Evolutionary conservation across 2,113 vertebrate species (phyloP).

Genomic region (Piprites chloris): DNA sequence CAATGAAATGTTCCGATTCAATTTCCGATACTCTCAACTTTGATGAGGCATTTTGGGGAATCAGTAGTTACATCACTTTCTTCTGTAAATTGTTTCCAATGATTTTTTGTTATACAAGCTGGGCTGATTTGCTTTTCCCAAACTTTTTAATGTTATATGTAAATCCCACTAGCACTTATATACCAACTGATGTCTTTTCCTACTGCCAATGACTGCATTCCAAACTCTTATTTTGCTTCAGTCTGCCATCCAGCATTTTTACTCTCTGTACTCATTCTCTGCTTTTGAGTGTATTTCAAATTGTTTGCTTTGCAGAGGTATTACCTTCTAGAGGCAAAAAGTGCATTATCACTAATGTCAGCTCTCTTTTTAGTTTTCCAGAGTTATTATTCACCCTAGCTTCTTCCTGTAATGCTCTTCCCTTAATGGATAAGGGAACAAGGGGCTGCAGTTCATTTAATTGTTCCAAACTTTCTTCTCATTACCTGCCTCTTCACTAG

Average conservation of each 20-base stretch:
- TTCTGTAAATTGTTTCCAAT: conserved; percentile 44
- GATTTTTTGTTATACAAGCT: conserved; percentile 48
- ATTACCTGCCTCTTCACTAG: conserved; percentile 24
- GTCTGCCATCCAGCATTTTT: background rate
- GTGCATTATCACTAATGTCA: conserved; percentile 58
- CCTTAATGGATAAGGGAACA: conserved; percentile 47
- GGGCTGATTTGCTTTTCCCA: background rate
- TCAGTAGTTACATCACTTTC: conserved; percentile 25
- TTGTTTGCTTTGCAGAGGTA: conserved; percentile 44
- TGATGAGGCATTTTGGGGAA: background rate
- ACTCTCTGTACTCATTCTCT: conserved; percentile 42
- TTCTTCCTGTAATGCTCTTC: conserved; percentile 41
- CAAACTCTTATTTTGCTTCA: background rate
- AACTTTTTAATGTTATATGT: conserved; percentile 2
- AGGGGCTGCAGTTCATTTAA: conserved; percentile 29
- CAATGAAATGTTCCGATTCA: background rate
- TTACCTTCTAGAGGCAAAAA: conserved; percentile 20
- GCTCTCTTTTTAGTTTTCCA: conserved; percentile 47
- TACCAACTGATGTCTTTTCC: background rate
- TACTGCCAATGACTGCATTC: background rate
- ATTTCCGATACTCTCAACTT: background rate
- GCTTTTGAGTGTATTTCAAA: conserved; percentile 17
- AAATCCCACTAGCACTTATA: conserved; percentile 27
- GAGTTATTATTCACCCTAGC: conserved; percentile 43
- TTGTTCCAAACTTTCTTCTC: conserved; percentile 44